phyloP scores from a whole-genome alignment of 2,888 invertebrate genomes.

The Megalurothrips usitatus region DNA sequence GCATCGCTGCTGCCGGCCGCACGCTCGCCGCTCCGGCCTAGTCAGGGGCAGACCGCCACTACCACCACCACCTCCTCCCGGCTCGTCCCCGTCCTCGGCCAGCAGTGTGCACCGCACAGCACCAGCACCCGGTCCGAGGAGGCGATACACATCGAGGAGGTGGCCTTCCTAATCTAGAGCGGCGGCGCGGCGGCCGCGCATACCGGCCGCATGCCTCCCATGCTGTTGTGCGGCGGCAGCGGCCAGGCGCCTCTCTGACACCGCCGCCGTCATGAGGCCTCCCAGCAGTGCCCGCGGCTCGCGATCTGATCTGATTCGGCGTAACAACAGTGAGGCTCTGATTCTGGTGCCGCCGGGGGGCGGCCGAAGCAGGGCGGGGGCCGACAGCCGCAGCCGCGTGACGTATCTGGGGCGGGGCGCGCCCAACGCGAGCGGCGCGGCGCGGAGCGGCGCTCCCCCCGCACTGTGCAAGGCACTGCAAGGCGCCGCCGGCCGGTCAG shows the following conservation, averaged over 20 bases:
- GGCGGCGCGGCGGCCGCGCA: no score
- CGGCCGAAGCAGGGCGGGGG: not conserved
- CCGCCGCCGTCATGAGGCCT: not conserved
- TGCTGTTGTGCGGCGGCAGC: not conserved
- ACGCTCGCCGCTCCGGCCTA: no score
- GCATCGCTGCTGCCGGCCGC: no score
- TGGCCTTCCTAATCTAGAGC: not conserved
- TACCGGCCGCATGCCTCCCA: not conserved
- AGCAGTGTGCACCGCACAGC: not conserved
- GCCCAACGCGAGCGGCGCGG: no score
- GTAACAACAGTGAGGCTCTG: no score
- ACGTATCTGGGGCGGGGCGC: not conserved
- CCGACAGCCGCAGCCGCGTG: not conserved
- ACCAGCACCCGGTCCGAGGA: not conserved
- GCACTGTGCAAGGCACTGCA: no score
- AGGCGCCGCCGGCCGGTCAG: not conserved
- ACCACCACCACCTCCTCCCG: no score
- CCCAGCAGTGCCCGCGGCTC: not conserved
- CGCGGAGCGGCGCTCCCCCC: no score
- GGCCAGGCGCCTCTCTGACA: not conserved
- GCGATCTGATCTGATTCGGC: no score
- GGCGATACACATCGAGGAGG: not conserved
- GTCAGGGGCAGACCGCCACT: no score
- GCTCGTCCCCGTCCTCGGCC: no score
- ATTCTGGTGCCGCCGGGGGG: not conserved